Evolutionary conservation across 2,113 vertebrate genomes (phyloP).

Genomic region (Turnix velox): DNA sequence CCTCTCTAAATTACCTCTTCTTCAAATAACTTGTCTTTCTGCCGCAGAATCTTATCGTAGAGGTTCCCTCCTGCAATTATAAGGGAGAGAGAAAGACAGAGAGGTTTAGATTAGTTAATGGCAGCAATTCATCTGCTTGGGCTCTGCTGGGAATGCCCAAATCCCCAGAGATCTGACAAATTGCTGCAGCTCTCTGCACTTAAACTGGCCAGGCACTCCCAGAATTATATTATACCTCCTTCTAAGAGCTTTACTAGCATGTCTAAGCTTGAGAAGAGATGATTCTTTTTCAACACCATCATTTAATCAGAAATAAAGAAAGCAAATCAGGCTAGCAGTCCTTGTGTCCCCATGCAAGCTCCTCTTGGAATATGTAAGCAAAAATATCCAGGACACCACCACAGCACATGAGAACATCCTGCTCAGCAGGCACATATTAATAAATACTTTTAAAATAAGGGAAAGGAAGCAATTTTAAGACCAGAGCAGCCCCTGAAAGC

Average conservation of each 20-base stretch:
- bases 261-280: background rate
- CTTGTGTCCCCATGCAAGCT: background rate
- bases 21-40: conserved; percentile 88
- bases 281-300: background rate
- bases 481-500: background rate
- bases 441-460: background rate
- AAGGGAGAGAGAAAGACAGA: conserved; percentile 32
- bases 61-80: conserved; percentile 89
- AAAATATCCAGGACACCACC: background rate
- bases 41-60: conserved; percentile 93
- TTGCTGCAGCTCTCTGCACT: background rate
- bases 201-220: background rate
- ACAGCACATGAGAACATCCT: background rate
- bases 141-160: background rate
- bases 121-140: background rate
- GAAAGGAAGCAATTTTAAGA: background rate
- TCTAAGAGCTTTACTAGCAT: background rate
- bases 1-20: conserved; percentile 82
- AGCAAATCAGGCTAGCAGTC: background rate
- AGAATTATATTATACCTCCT: background rate
- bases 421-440: background rate
- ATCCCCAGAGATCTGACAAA: background rate
- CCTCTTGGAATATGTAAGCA: background rate
- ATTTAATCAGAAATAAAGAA: background rate
- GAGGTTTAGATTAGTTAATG: background rate